Conservation (phyloP, 2,113 vertebrate genomes). For the Terrapene triunguis region DNA sequence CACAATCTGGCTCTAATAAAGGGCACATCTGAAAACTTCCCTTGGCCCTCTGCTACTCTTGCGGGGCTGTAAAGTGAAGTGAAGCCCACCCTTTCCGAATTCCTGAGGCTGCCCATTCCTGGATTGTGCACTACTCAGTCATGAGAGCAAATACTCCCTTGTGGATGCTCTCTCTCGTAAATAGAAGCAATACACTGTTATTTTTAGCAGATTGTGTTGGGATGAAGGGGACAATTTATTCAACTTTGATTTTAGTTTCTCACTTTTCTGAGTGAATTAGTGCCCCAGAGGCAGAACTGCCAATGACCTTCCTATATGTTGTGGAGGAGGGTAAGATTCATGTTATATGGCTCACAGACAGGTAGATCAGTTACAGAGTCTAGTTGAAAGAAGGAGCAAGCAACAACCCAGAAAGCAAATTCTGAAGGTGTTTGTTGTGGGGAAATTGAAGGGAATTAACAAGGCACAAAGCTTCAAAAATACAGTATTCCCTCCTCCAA, state of each 20-base stretch:
- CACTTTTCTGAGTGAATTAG: not conserved
- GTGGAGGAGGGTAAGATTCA: not conserved
- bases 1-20: not conserved
- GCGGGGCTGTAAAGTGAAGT: not conserved
- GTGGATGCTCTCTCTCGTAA: not conserved
- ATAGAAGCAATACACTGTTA: not conserved
- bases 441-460: slow-evolving; percentile 27
- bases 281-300: not conserved
- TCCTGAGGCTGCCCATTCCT: not conserved
- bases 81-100: not conserved
- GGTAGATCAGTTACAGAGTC: not conserved
- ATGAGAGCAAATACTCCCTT: not conserved
- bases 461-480: not conserved
- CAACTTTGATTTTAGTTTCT: not conserved
- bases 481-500: not conserved
- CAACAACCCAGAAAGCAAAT: not conserved
- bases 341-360: not conserved
- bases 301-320: not conserved
- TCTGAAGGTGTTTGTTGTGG: not conserved
- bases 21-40: not conserved
- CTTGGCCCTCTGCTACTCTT: not conserved
- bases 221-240: not conserved
- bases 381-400: not conserved
- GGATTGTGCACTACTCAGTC: not conserved
- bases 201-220: not conserved